Evolutionary conservation across 2,113 vertebrate species (phyloP), one percentile per base, ranked within the genome.

Genomic region (Pagrus major): DNA sequence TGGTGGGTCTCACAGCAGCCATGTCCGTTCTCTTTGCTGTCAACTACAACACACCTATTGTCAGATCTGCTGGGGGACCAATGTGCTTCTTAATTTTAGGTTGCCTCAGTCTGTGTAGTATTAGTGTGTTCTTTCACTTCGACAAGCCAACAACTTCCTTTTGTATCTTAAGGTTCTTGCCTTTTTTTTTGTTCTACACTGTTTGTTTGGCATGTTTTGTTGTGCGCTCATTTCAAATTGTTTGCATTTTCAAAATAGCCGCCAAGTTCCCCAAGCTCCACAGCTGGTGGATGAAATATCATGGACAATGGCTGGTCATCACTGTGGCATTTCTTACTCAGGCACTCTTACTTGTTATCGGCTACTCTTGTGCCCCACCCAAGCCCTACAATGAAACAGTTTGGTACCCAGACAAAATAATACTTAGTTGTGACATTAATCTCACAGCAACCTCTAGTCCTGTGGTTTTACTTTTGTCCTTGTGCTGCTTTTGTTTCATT

Each of bases 241-340:
- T 97, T 73, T 94, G 95, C 41, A 94, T 97, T 88, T 98, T 98
- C 88, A 98, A 97, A 93, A 94, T 96, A 74, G 95, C 95, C 0
- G 63, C 90, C 12, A 96, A 93, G 65, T 84, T 92, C 7, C 96
- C 96, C 0, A 90, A 70, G 0, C 75, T 95, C 2, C 83, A 96
- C 49, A 91, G 71, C 1, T 92, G 91, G 49, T 98, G 97, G 96
- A 92, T 90, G 56, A 95, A 93, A 76, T 89, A 91, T 84, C 87
- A 93, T 0, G 94, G 96, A 0, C 95, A 96, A 0, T 82, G 89
- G 86, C 71, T 95, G 29, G 88, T 96, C 46, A 89, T 97, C 8
- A 60, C 16, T 0, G 37, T 59, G 15, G 88, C 85, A 54, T 93
- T 95, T 1, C 20, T 21, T 0, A 11, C 35, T 7, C 95, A 97